A percentile compares a stretch with the other conserved stretches of the same genome.
These are phyloP conservation scores for Cossypha niveicapilla DNA, from an alignment of 2,797 vertebrate species.

Conservation along the genomic window DNA sequence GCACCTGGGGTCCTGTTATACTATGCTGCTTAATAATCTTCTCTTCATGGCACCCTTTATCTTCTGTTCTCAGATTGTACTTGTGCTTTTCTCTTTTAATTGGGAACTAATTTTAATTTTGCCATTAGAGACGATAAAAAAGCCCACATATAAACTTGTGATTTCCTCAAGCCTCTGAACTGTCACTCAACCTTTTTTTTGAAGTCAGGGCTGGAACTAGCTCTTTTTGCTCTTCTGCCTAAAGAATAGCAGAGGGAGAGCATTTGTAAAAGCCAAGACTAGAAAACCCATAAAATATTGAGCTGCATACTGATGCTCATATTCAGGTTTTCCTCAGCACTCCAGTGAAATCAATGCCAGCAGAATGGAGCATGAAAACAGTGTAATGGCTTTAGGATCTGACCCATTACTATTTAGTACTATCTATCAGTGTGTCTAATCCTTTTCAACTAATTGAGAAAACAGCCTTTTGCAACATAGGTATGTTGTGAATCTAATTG, in stretches of 20 bases:
- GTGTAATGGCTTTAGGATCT: constrained; percentile 13
- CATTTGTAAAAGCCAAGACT: constrained; percentile 68
- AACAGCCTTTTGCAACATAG: constrained; percentile 54
- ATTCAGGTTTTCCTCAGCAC: background rate
- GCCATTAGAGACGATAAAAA: constrained; percentile 71
- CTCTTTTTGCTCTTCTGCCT: constrained; percentile 66
- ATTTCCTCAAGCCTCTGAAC: constrained; percentile 65
- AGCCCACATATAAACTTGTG: constrained; percentile 42
- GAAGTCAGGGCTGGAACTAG: constrained; percentile 28
- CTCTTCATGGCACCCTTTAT: constrained; percentile 67
- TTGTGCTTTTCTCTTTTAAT: constrained; percentile 73
- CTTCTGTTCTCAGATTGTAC: constrained; percentile 65
- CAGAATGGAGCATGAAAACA: constrained; percentile 21
- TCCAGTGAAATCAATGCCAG: constrained; percentile 24
- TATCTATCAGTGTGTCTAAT: constrained; percentile 65
- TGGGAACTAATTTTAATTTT: constrained; percentile 77
- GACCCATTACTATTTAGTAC: constrained; percentile 56
- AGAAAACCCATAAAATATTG: constrained; percentile 70
- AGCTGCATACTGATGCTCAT: constrained; percentile 68
- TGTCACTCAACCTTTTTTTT: constrained; percentile 55
- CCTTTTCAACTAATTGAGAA: constrained; percentile 73
- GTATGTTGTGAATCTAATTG: constrained; percentile 72
- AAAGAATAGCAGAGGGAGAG: constrained; percentile 59
- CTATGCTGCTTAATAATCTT: constrained; percentile 69
- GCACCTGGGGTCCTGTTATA: constrained; percentile 68